Conservation (phyloP, 2,888 invertebrate species). For the Dasypolia templi region DNA sequence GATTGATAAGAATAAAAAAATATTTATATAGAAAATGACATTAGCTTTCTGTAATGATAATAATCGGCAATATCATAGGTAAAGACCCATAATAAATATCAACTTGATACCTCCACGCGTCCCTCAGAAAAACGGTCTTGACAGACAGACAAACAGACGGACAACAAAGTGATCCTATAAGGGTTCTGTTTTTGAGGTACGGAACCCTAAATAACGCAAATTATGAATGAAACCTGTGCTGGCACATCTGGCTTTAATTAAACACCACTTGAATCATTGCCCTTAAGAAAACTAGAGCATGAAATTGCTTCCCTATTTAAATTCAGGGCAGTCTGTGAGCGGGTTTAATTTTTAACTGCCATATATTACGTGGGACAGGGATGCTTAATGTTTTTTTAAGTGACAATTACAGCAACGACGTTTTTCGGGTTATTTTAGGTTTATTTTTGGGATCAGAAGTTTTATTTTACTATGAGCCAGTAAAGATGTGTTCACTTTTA, state of each 20-base stretch:
- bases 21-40: no score
- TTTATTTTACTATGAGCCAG: conserved; percentile 14
- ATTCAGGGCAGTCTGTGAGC: conserved; percentile 20
- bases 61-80: no score
- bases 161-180: no score
- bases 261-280: conserved; percentile 29
- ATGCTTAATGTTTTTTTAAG: conserved; percentile 39
- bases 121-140: no score
- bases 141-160: no score
- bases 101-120: no score
- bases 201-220: not conserved
- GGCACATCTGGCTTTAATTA: conserved; percentile 41
- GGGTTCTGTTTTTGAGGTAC: no score
- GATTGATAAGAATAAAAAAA: no score
- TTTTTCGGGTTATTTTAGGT: conserved; percentile 22
- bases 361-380: conserved; percentile 28
- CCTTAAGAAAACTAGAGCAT: conserved; percentile 27
- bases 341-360: conserved; percentile 42
- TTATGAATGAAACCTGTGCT: conserved; percentile 12
- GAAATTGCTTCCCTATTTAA: conserved; percentile 47
- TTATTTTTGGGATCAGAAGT: not conserved
- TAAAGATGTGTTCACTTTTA: no score
- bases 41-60: no score
- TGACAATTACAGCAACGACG: conserved; percentile 42
- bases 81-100: no score